Evolutionary conservation across 1,140 invertebrate species (phyloP), one percentile per base, ranked within the genome.

Genomic region (Musca vetustissima): DNA sequence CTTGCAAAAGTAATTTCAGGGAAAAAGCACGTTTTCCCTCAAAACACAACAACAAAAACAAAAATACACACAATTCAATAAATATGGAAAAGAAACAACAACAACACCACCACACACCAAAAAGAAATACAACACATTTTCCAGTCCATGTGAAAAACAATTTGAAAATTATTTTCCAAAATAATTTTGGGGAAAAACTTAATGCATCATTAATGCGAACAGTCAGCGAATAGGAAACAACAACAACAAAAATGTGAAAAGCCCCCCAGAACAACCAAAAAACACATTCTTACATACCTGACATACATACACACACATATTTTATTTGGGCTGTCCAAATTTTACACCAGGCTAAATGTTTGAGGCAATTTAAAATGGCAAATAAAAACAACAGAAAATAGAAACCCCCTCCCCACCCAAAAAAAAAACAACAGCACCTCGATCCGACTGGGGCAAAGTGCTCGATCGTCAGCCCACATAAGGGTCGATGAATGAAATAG

Each of bases 11-110:
- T 43, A 61, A 21, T 61, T 61, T 52, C 22, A 8, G 17, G 57
- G 19, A 61, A 32, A 61, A 61, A 61, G 28, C 57, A 61, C 57
- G 57, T 61, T 61, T 57, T 59, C 36, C 28, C 4, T 17, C 25
- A 55, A 61, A 61, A 19, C 36, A 22, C 9, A 61, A 28, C 2
- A 61, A 61, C n/a, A 61, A 61, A n/a, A 61, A 61, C 32, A 28
- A 19, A 57, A 61, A 43, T 2, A 61, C 8, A 6, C 15, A 6
- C 36, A 32, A 59, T 59, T 13, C 17, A 25, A 36, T 57, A 32
- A 28, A 57, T 43, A 43, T 57, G 14, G 53, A 57, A 57, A 55
- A 55, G 21, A 49, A 49, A 14, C 48, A 49, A 52, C 49, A 52
- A 21, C 49, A 52, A 52, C n/a, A 49, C n/a, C n/a, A n/a, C n/a